Base-by-base conservation (phyloP, 2,888 invertebrate species). In the Caradrina kadenii region DNA sequence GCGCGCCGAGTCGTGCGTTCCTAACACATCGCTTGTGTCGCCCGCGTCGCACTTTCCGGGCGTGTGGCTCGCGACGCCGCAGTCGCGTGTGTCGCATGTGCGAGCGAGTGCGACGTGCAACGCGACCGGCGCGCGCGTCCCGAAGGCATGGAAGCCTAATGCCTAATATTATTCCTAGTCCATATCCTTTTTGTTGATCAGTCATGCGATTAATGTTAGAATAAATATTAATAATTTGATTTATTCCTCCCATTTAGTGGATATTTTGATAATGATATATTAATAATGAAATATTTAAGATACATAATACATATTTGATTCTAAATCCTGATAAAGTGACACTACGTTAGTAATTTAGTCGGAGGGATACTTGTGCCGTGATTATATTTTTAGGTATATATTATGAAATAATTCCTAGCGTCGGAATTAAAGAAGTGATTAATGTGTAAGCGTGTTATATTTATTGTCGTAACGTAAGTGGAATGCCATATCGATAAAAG, bases 241-340 rank as follows among this genome's bases (percentile, higher is more conserved):
- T 96, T 96, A 96, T 96, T 96, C 96, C 96, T 96, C 95, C 96
- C 96, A 94, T 96, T 96, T 96, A 96, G 96, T 95, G 96, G 96
- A 96, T 96, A 96, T 96, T 96, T 96, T 96, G 96, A 96, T 96
- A 96, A 96, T 96, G 96, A 96, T 96, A 96, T 96, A 96, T 96
- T 94, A 96, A 94, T 96, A 96, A 94, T 94, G 95, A 96, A 96
- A 95, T 95, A 96, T 95, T 96, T 96, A 96, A 96, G 96, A 95
- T 95, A 95, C 96, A 96, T 96, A 95, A 96, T 96, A 96, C 96
- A 96, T 96, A 96, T 95, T 96, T 95, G 96, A 96, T 96, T 96
- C 95, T 96, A 96, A 96, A 96, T 96, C 96, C 96, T 95, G 96
- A 95, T 95, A 96, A 96, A 94, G 95, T 95, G 95, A 95, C 95